Base-by-base conservation (phyloP, 2,888 invertebrate species). In the Polyploca ridens region DNA sequence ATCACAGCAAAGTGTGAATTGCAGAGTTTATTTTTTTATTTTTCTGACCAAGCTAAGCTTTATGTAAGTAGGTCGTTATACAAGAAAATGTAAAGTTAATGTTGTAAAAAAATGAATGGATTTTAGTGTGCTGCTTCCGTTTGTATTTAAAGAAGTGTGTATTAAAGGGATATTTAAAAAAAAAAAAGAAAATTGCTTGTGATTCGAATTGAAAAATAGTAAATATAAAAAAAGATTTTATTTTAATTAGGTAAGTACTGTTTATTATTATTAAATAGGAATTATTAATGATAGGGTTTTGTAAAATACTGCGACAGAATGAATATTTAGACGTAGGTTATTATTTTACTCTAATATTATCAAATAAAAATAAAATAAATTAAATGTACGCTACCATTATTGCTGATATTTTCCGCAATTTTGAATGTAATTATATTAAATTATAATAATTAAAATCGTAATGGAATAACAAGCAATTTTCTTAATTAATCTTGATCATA, bases 41-140 rank as follows among this genome's bases (percentile, higher is more conserved):
- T 54, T 54, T 54, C 54, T 54, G 54, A 54, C 54, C 54, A 54
- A 19, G 10, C 19, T 54, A 54, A 54, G 54, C 54, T 54, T 54
- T 49, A 2, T 49, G 7, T 49, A 49, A 49, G 49, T 49, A 54
- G n/a, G 54, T 54, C 3, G 19, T 54, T 19, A 46, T 54, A 54
- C 10, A 54, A 8, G 10, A 54, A 54, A 54, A 49, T 16, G 16
- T 16, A 6, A 16, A 54, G 41, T 13, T 13, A 13, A 41, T 13
- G 41, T 41, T 19, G 54, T 19, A 10, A 10, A 16, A 5, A 46
- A 46, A 46, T 49, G 49, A 49, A 54, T 19, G 5, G 16, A 2
- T 49, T 16, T 10, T 8, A n/a, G 4, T 19, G n/a, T 54, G 19
- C 16, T 1, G 49, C n/a, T 3, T 16, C 3, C 10, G 8, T 54